Conservation (phyloP, 2,888 invertebrate genomes). For the Gasteruption jaculator region DNA sequence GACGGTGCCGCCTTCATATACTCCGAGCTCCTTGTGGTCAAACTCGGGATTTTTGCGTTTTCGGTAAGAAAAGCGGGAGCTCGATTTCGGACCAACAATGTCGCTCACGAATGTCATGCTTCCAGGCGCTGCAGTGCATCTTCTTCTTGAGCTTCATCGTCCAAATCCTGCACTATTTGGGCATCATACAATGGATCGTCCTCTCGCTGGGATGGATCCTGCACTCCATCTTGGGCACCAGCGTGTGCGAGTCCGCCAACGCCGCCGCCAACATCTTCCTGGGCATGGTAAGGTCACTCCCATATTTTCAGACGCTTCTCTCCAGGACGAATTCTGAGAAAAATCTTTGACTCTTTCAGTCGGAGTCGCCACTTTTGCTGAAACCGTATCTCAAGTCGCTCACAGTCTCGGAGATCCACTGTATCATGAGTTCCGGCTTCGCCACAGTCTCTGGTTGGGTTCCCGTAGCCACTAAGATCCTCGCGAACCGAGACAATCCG, state of each 20-base stretch:
- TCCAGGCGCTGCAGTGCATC: conserved; percentile 79
- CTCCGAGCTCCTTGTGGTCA: conserved; percentile 65
- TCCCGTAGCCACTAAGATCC: neutral
- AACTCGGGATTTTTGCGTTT: conserved; percentile 75
- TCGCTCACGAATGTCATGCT: conserved; percentile 21
- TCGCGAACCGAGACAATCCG: no score
- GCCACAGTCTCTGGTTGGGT: conserved; percentile 82
- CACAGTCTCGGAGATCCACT: conserved; percentile 88
- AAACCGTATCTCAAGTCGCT: conserved; percentile 80
- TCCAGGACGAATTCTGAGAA: neutral
- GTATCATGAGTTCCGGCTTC: conserved; percentile 91
- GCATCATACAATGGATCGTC: conserved; percentile 83
- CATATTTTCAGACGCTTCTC: conserved; percentile 11
- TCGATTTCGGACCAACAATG: conserved; percentile 19
- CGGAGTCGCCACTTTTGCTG: conserved; percentile 85
- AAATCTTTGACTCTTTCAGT: conserved; percentile 56
- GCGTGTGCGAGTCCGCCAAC: conserved; percentile 91
- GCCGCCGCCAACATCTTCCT: conserved; percentile 92
- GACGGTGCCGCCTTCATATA: conserved; percentile 83
- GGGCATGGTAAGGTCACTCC: conserved; percentile 77
- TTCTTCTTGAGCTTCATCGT: conserved; percentile 92
- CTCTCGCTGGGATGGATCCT: conserved; percentile 75
- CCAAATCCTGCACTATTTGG: conserved; percentile 83
- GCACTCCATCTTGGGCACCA: conserved; percentile 72
- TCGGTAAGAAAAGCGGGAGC: no score